Percentiles rank a stretch among this genome's conserved stretches.
Conservation (phyloP, 2,113 vertebrate species). For the Hassar affinis region DNA sequence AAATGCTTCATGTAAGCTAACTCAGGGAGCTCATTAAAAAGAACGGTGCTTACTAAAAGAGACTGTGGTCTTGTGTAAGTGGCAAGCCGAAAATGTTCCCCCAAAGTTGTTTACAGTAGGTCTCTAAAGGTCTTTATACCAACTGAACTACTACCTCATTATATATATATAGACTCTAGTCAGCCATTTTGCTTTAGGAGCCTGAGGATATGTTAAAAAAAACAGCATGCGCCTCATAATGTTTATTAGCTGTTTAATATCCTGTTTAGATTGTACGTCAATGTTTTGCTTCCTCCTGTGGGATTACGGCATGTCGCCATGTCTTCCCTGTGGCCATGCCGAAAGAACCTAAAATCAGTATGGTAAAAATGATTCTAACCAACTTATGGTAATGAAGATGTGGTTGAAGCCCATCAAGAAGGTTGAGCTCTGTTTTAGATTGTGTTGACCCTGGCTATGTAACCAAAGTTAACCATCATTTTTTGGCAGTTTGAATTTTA, state of each 20-base stretch:
- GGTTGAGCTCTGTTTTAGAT: background rate
- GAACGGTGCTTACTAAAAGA: conserved; percentile 31
- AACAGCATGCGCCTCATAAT: conserved; percentile 62
- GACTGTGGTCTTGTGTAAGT: conserved; percentile 4
- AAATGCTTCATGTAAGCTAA: background rate
- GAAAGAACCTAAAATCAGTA: conserved; percentile 22
- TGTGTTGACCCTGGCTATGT: background rate
- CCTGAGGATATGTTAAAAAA: conserved; percentile 58
- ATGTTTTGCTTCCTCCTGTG: conserved; percentile 59
- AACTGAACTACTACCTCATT: background rate
- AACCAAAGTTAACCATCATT: background rate
- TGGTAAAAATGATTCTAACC: conserved; percentile 20
- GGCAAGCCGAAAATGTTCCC: conserved; percentile 15
- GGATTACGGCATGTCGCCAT: conserved; percentile 11
- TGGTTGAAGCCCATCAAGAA: background rate
- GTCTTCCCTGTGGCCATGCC: conserved; percentile 30
- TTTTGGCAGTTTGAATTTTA: background rate
- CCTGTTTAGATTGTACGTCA: conserved; percentile 69
- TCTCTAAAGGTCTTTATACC: background rate
- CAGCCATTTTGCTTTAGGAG: conserved; percentile 48
- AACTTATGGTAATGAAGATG: conserved; percentile 22
- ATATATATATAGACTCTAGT: conserved; percentile 9
- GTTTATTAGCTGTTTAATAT: conserved; percentile 77
- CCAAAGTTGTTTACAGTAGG: conserved; percentile 9
- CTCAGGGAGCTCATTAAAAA: background rate